Evolutionary conservation across 2,113 vertebrate genomes (phyloP), one percentile per base, ranked within the genome.

Genomic region (Sapayoa aenigma): DNA sequence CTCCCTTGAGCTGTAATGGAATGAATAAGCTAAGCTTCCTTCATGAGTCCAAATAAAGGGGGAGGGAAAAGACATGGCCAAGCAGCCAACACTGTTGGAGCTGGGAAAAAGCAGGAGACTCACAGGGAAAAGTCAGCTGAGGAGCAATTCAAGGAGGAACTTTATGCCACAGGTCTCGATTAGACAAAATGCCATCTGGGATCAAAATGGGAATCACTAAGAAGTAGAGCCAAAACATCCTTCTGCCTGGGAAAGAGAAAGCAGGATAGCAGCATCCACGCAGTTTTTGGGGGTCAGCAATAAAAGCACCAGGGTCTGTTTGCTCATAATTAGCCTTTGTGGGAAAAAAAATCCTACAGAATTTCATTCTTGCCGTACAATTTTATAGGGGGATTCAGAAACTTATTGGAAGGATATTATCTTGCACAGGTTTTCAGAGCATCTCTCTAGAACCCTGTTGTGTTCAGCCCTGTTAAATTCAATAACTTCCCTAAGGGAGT

Each of bases 401-500:
- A 67, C 75, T 55, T 72, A 49, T 4, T 5, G 16, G 44, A 75
- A 86, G 35, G 59, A 47, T 89, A 83, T 85, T 86, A 72, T 33
- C 88, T 89, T 56, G 60, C 69, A 6, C 79, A 24, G 60, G 42
- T 87, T 96, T 96, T 94, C 42, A 84, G 88, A 89, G 88, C 56
- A 33, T 84, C 77, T 92, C 85, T 92, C 72, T 31, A 81, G 95
- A 94, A 96, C n/a, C 39, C 88, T 53, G 85, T 90, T 93, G 94
- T 90, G 93, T 96, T 96, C 83, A 95, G 72, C 79, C 88, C 93
- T 90, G 85, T 89, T 95, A 94, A 96, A 96, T 96, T 90, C 93
- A 95, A 81, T 96, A 94, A 87, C 85, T 97, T 91, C 79, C 96
- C 94, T 95, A 56, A 93, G 93, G 92, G 96, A 97, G 92, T 78